These are phyloP conservation scores for Papilio machaon DNA, from an alignment of 1,140 invertebrate genomes.

Conservation along the genomic window DNA sequence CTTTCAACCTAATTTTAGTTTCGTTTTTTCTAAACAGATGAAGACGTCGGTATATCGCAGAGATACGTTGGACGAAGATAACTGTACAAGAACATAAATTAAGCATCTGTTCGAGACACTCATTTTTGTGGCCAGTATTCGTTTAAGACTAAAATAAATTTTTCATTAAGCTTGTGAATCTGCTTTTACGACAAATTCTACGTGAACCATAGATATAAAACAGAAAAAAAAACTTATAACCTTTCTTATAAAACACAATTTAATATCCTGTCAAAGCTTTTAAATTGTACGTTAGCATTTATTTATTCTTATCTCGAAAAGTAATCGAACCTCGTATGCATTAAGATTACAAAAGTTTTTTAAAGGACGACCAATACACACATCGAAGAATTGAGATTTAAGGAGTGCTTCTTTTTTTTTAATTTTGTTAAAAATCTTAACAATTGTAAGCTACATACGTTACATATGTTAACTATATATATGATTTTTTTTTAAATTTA, in stretches of 20 bases:
- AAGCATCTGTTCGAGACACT: conserved; percentile 1
- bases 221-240: not conserved
- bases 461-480: no score
- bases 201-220: not conserved
- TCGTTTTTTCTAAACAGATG: not conserved
- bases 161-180: not conserved
- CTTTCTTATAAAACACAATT: not conserved
- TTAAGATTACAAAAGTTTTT: not conserved
- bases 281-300: not conserved
- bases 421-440: no score
- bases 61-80: not conserved
- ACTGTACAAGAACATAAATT: not conserved
- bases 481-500: no score
- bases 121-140: not conserved
- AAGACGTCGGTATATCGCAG: not conserved
- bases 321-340: not conserved
- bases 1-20: not conserved
- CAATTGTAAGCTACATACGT: no score
- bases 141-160: not conserved
- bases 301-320: conserved; percentile 1
- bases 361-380: not conserved
- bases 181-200: not conserved
- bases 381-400: not conserved
- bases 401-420: no score
- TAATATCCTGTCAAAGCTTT: no score